These are phyloP conservation scores for Ceratitis capitata DNA, from an alignment of 1,140 invertebrate genomes.

Conservation along the genomic window DNA sequence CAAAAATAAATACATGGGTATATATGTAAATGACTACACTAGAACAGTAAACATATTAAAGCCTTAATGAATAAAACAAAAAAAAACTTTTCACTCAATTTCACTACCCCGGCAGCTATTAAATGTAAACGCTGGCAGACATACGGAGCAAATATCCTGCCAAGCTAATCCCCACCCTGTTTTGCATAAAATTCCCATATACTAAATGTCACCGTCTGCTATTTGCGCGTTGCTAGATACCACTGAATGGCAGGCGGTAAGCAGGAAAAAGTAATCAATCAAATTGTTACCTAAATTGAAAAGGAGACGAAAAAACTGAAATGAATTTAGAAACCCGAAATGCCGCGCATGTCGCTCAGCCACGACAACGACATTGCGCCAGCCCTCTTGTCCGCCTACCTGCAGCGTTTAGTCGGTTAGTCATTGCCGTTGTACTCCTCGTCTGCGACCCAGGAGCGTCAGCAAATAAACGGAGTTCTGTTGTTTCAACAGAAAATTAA, in stretches of 20 bases:
- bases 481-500: constrained; percentile 25
- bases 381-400: constrained; percentile 19
- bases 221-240: constrained; percentile 1
- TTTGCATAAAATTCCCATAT: constrained; percentile 36
- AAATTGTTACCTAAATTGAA: constrained; percentile 37
- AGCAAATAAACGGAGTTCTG: background rate
- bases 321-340: background rate
- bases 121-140: background rate
- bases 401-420: background rate
- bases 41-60: no score
- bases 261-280: constrained; percentile 35
- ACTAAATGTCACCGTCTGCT: constrained; percentile 30
- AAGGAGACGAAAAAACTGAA: background rate
- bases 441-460: background rate
- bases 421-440: no score
- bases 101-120: background rate
- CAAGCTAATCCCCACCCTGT: constrained; percentile 27
- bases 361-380: background rate
- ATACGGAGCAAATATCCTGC: background rate
- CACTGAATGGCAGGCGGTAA: no score
- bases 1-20: background rate
- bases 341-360: background rate
- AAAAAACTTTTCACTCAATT: background rate
- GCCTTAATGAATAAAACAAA: background rate
- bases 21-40: background rate